These are phyloP conservation scores for Zaprionus africanus DNA, from an alignment of 1,140 invertebrate genomes.

Conservation along the genomic window DNA sequence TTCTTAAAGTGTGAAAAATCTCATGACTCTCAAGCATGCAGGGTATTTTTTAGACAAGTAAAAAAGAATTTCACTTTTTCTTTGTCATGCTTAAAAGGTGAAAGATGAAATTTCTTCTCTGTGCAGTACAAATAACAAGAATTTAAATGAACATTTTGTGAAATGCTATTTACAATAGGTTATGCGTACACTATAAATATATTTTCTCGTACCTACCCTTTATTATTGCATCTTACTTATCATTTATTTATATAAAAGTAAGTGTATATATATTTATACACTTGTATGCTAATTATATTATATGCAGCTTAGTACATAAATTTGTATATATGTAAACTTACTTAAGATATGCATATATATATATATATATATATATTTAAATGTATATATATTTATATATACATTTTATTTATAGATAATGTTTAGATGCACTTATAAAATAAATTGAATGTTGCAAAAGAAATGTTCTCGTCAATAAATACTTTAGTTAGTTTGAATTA, in stretches of 20 bases:
- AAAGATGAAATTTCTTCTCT: constrained; percentile 50
- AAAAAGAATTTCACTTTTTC: constrained; percentile 9
- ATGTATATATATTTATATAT: constrained; percentile 18
- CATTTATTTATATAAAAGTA: constrained; percentile 39
- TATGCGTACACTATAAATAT: constrained; percentile 71
- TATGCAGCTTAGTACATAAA: constrained; percentile 2
- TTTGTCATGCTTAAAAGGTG: constrained; percentile 41
- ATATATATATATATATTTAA: constrained; percentile 30
- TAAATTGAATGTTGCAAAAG: constrained; percentile 68
- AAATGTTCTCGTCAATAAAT: constrained; percentile 52
- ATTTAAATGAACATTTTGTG: constrained; percentile 47
- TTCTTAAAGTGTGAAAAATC: not conserved
- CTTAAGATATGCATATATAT: constrained; percentile 16
- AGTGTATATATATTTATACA: constrained; percentile 20
- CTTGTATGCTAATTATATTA: constrained; percentile 7
- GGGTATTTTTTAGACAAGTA: constrained; percentile 21
- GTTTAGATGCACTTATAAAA: constrained; percentile 74
- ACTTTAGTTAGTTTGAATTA: constrained; percentile 76
- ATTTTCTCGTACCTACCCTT: constrained; percentile 28
- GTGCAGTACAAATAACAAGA: constrained; percentile 57
- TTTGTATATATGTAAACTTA: constrained; percentile 27
- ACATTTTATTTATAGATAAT: constrained; percentile 50
- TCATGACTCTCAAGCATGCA: not conserved
- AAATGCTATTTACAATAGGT: constrained; percentile 72
- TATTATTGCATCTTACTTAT: constrained; percentile 40